A percentile compares a stretch with the other conserved stretches of the same genome.
phyloP scores from a whole-genome alignment of 2,113 vertebrate species.

The Odontesthes bonariensis region DNA sequence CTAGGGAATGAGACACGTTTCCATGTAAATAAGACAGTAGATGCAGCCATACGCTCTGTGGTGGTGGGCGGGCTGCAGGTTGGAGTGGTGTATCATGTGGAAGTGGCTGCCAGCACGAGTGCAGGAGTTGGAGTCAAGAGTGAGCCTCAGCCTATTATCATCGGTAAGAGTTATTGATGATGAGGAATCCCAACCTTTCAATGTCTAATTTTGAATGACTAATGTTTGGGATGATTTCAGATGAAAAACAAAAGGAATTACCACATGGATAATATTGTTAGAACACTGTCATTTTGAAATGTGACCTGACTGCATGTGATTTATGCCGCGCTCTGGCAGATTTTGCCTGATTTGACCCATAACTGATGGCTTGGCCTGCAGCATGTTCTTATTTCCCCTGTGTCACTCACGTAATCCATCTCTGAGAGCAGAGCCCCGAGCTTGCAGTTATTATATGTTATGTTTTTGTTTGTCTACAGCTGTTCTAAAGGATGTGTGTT shows the following conservation, averaged over 20 bases:
- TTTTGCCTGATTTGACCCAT: conserved; percentile 81
- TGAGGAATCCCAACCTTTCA: not conserved
- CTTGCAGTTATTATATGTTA: conserved; percentile 51
- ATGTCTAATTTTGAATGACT: not conserved
- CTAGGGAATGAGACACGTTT: conserved; percentile 97
- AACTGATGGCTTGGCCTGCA: conserved; percentile 80
- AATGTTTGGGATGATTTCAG: not conserved
- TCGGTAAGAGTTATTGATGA: conserved; percentile 84
- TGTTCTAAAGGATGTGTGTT: conserved; percentile 19
- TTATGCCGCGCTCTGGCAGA: conserved; percentile 69
- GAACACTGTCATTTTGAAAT: conserved; percentile 48
- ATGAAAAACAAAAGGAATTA: conserved; percentile 16
- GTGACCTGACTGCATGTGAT: conserved; percentile 62
- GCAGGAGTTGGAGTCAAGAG: conserved; percentile 96
- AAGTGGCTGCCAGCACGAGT: conserved; percentile 96
- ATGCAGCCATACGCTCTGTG: conserved; percentile 96
- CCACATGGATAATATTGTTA: conserved; percentile 23
- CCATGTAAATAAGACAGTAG: conserved; percentile 98
- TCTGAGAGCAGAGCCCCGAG: conserved; percentile 53
- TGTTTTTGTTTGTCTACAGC: conserved; percentile 50
- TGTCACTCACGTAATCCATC: conserved; percentile 82
- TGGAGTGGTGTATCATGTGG: conserved; percentile 93
- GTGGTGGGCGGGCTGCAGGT: conserved; percentile 95
- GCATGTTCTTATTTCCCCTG: conserved; percentile 84
- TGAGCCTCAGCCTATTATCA: conserved; percentile 93